Evolutionary conservation across 2,888 invertebrate genomes (phyloP), one percentile per base, ranked within the genome.

Genomic region (Acleris laterana): DNA sequence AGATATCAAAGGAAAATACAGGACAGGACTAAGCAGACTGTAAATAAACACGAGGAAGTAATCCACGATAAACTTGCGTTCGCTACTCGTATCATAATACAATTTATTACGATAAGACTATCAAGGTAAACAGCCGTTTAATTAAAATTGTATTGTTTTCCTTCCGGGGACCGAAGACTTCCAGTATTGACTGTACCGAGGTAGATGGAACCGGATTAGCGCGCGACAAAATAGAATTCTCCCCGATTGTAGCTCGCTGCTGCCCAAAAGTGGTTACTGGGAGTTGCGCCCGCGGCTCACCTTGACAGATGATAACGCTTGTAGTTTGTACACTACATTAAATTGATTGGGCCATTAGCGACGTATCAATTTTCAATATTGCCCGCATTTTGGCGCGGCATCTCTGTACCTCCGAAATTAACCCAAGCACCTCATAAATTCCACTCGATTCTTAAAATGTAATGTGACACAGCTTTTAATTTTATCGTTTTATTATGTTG

Each of bases 281-380:
- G 75, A 70, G 77, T 70, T 72, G 62, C 69, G 49, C 68, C 70
- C 62, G 67, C 49, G 68, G 63, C 65, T 62, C 56, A 63, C 62
- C 63, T 68, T 61, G 68, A 52, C 19, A 38, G 25, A 25, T 63
- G 62, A 66, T 68, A 52, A 66, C 53, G 53, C 50, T 57, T 49
- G 74, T 72, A 77, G 74, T 78, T 78, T 73, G 75, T 70, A 77
- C 76, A 73, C 70, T 46, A 77, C 77, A 74, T 78, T 80, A 77
- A 75, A 80, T 78, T 78, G 68, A 80, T 79, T 77, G 72, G 75
- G 73, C 62, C 66, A 71, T 74, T 72, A 71, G 70, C 63, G 55
- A 63, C 70, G 56, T 76, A 77, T 79, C 74, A 70, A 74, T 72
- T 78, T 75, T 77, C 76, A 78, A 78, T 77, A 52, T 74, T 16